A percentile compares a stretch with the other conserved stretches of the same genome.
These are phyloP conservation scores for Patagioenas fasciata DNA, from an alignment of 2,113 vertebrate species.

Conservation along the genomic window DNA sequence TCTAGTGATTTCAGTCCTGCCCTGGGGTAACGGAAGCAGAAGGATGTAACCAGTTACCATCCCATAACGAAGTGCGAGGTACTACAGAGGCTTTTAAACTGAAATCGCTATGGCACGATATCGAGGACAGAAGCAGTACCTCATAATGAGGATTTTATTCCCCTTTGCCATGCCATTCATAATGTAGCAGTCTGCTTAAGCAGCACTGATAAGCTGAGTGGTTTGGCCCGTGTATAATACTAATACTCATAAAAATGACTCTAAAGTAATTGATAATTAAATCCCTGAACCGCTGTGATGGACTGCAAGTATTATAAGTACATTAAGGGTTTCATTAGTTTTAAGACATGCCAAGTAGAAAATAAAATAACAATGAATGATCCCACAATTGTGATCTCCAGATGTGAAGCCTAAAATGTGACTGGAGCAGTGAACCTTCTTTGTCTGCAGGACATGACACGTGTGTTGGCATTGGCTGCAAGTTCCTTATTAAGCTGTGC, in stretches of 20 bases:
- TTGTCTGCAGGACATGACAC: neutral
- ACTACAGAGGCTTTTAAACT: neutral
- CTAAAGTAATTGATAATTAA: slow-evolving; percentile 34
- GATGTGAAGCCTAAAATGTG: neutral
- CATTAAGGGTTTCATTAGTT: neutral
- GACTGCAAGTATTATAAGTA: neutral
- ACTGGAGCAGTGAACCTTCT: neutral
- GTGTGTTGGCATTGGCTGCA: neutral
- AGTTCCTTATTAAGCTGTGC: neutral
- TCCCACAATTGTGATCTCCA: neutral
- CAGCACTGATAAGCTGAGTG: slow-evolving; percentile 31
- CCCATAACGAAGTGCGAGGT: neutral
- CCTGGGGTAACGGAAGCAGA: neutral
- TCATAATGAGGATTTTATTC: slow-evolving; percentile 48
- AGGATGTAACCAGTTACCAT: neutral
- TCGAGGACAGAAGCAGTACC: neutral
- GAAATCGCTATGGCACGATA: neutral
- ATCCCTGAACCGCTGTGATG: neutral
- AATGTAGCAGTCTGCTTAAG: neutral
- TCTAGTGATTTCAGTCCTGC: neutral
- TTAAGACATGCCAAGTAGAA: neutral
- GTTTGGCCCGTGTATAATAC: neutral
- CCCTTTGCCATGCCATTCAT: neutral
- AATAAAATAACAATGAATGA: neutral
- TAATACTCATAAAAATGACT: slow-evolving; percentile 16